Base-by-base conservation (phyloP, 2,113 vertebrate genomes). In the Peromyscus californicus region DNA sequence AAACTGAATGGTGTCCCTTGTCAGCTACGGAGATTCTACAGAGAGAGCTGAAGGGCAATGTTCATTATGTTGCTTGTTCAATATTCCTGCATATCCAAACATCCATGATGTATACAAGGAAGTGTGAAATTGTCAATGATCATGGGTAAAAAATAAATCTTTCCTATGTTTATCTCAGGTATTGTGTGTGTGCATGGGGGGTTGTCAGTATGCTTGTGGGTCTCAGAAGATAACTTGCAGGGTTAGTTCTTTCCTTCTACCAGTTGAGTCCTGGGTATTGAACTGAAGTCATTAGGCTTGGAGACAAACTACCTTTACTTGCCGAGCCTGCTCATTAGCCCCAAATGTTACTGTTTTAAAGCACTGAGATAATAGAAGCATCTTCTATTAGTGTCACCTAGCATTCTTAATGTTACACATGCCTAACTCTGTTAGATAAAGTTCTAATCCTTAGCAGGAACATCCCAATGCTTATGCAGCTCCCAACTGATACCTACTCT, bases 1-100 rank as follows among this genome's bases (percentile, higher is more conserved):
- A 89, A 95, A 95, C 16, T 45, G 19, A 90, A 95, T 19, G 29
- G 2, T 67, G 36, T 86, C 72, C 61, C 15, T 79, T 95, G 19
- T 70, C 22, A 16, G 7, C n/a, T 74, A 45, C 17, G 78, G 9
- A 94, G 6, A 90, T 15, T 48, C 76, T 57, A 19, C 36, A 92
- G 33, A 75, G 24, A 48, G 16, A 5, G 42, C 39, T 57, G 12
- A 57, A 57, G 57, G 9, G 36, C 10, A 39, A 76, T 78, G 70
- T 42, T 93, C 16, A 72, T 69, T 90, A 42, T 42, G 5, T 33
- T 82, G 78, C 31, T 26, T 87, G 26, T 76, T 85, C 45, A 85
- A 3, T 39, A 83, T 93, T 12, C 67, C 70, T 54, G 15, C 8
- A 31, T 54, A 29, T 24, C 17, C 90, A 70, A 51, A 59, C 59